A percentile compares a stretch with the other conserved stretches of the same genome.
These are phyloP conservation scores for Lutjanus erythropterus DNA, from an alignment of 2,113 vertebrate genomes.

Conservation along the genomic window DNA sequence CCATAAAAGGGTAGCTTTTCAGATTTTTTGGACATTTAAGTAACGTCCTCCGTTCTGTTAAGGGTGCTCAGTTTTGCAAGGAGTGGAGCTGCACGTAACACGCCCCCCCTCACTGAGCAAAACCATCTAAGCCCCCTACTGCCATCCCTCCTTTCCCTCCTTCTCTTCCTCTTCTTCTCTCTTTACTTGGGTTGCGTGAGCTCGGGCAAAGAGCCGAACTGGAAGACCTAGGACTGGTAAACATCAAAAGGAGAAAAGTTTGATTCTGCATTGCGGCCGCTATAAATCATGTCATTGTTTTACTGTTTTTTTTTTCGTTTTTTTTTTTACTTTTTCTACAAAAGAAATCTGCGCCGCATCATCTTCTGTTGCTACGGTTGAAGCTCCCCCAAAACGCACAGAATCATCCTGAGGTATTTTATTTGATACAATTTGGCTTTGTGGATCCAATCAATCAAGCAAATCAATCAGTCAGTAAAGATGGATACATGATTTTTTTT, in stretches of 20 bases:
- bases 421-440: constrained; percentile 83
- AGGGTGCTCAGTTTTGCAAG: constrained; percentile 36
- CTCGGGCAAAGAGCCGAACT: constrained; percentile 67
- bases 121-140: constrained; percentile 24
- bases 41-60: constrained; percentile 45
- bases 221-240: constrained; percentile 85
- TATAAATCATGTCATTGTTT: constrained; percentile 43
- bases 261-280: constrained; percentile 58
- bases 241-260: constrained; percentile 72
- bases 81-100: constrained; percentile 9
- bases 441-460: constrained; percentile 75
- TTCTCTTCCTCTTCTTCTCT: constrained; percentile 46
- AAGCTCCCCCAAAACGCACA: constrained; percentile 68
- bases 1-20: constrained; percentile 26
- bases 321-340: constrained; percentile 32
- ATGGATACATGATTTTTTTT: constrained; percentile 47
- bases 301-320: constrained; percentile 40
- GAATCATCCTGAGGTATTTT: constrained; percentile 87
- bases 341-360: constrained; percentile 55
- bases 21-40: constrained; percentile 39
- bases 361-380: constrained; percentile 58
- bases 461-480: constrained; percentile 64
- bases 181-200: constrained; percentile 63
- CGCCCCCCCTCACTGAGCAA: constrained; percentile 35
- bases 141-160: constrained; percentile 21